Evolutionary conservation across 1,140 invertebrate genomes (phyloP).

Genomic region (Nilaparvata lugens): DNA sequence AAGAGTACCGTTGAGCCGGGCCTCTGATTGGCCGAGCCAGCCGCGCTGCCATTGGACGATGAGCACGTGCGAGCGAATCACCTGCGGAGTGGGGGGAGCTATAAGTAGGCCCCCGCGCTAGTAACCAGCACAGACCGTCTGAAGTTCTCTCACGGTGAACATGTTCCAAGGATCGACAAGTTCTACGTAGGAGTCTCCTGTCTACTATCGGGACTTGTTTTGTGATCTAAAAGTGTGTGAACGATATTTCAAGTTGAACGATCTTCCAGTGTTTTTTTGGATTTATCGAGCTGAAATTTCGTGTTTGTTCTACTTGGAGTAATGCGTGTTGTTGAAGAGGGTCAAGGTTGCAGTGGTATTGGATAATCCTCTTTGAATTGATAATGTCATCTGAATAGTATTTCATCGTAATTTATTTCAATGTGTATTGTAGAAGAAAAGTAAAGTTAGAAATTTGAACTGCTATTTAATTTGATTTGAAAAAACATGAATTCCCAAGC

Average conservation of each 20-base stretch:
- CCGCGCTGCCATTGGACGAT: conserved; percentile 30
- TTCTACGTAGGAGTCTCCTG: neutral
- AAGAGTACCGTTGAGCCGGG: neutral
- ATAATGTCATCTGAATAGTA: too few species aligned
- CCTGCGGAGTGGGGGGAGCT: conserved; percentile 31
- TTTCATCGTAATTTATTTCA: too few species aligned
- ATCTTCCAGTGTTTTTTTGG: neutral
- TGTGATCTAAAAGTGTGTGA: neutral
- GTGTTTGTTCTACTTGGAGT: conserved; percentile 3
- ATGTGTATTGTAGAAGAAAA: too few species aligned
- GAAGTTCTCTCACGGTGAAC: conserved; percentile 31
- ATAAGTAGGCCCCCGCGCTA: conserved; percentile 32
- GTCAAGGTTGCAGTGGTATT: neutral
- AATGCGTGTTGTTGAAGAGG: conserved; percentile 18
- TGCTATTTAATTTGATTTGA: too few species aligned
- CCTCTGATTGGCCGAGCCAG: conserved; percentile 18
- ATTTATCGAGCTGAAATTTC: neutral
- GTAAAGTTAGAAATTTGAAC: too few species aligned
- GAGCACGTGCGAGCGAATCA: conserved; percentile 38
- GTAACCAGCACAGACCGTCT: conserved; percentile 32
- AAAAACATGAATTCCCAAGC: too few species aligned
- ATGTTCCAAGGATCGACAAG: neutral
- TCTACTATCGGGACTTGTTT: neutral
- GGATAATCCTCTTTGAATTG: too few species aligned
- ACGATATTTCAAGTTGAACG: neutral